Evolutionary conservation across 1,140 invertebrate genomes (phyloP), one percentile per base, ranked within the genome.

Genomic region (Drosophila baimaii): DNA sequence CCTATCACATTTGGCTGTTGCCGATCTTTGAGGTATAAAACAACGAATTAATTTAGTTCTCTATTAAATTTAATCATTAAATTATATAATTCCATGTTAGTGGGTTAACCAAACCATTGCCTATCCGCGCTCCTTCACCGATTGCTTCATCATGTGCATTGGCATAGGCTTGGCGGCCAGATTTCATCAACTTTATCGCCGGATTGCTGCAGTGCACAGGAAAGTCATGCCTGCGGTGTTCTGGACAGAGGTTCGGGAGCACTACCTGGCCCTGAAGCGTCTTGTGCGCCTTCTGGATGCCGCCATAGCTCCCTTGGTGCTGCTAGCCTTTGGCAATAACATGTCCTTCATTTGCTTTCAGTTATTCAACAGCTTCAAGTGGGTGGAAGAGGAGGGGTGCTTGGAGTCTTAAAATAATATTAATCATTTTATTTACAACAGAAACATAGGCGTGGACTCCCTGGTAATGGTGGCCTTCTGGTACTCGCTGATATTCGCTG

Each of bases 71-170:
- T 55, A 15, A 23, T 3, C 9, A n/a, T 25, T n/a, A 15, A 44
- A 10, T 33, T 8, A n/a, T 43, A n/a, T 23, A 15, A 10, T 9
- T 12, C n/a, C n/a, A 29, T 52, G 12, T 2, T 19, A 91, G 88
- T 91, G 81, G 79, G 58, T 90, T 17, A 91, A 91, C 54, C 29
- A 90, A 44, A 91, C 90, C 0, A 83, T 91, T 52, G 90, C 90
- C n/a, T 91, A 90, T 73, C 81, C 86, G 0, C 84, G 86, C 4
- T 82, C 90, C 21, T 91, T 91, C 31, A 95, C 93, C 15, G 95
- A 95, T 76, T 77, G 95, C 5, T 95, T 95, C 33, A 93, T 95
- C 3, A 95, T 95, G 91, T 81, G 95, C 83, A 93, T 95, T 82
- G 93, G 92, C 62, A 91, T 94, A 31, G 94, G 94, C 6, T 68